Evolutionary conservation across 1,140 invertebrate genomes (phyloP), one percentile per base, ranked within the genome.

Genomic region (Venustaconcha ellipsiformis): DNA sequence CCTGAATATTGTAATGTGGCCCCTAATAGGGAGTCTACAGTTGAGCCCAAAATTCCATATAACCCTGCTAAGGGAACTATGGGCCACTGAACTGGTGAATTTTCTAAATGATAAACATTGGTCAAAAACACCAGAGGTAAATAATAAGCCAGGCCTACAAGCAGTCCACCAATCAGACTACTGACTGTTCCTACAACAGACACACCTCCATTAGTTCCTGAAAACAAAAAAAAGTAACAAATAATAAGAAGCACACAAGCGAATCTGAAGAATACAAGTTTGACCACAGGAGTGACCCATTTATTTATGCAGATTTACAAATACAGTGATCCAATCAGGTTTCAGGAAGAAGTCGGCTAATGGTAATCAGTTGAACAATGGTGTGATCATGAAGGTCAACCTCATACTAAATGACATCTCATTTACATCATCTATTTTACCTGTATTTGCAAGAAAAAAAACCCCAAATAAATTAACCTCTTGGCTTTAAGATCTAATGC

Each of bases 1-100:
- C 95, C 96, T 81, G 95, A 96, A 89, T 93, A 97, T 89, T 97
- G 96, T 57, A 96, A 86, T 15, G 94, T 94, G 14, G 95, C 96
- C 57, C 96, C 96, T 63, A 97, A 89, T 18, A 96, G 72, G 0
- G 96, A 97, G 90, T 97, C 96, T 63, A 96, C 88, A 12, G 96
- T 72, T 65, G 95, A 96, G 6, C 96, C 96, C 57, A 95, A 82
- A 8, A 97, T 90, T 13, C 96, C 96, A 65, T 92, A 93, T 58
- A 94, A 80, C 11, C 92, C 92, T 14, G 94, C 95, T 76, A 94
- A 90, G 4, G 94, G 18, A 64, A 97, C 91, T 5, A 97, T 89
- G 1, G 95, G 95, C 95, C 95, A 96, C 83, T 97, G 96, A 13
- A 94, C 91, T 37, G 95, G 94, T 76, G 93, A 93, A 65, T 91